Evolutionary conservation across 2,113 vertebrate genomes (phyloP).

Genomic region (Petroica traversi): DNA sequence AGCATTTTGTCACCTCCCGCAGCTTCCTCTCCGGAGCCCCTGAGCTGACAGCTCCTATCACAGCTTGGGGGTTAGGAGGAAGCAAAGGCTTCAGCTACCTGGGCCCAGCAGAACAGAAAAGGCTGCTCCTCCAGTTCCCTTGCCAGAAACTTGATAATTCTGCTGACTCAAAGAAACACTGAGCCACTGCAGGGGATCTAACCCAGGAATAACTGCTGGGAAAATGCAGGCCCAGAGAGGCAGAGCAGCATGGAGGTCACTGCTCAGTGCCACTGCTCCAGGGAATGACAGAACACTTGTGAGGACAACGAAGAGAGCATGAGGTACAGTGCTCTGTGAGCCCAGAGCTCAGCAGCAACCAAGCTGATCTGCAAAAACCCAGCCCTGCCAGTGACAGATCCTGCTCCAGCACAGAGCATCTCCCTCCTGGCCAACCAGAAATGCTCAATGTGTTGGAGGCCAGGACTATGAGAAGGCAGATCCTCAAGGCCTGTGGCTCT

Average conservation of each 20-base stretch:
- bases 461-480: not conserved
- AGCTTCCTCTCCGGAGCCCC: not conserved
- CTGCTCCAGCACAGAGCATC: not conserved
- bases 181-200: not conserved
- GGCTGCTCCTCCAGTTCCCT: not conserved
- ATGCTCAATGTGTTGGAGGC: not conserved
- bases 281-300: not conserved
- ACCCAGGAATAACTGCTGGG: not conserved
- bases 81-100: not conserved
- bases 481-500: not conserved
- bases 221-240: not conserved
- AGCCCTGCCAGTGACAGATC: not conserved
- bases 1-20: not conserved
- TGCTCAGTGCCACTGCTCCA: fast-evolving
- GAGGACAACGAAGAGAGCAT: not conserved
- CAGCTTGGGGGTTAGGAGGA: not conserved
- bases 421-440: not conserved
- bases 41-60: not conserved
- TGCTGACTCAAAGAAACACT: not conserved
- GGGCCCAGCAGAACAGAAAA: not conserved
- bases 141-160: not conserved
- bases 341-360: not conserved
- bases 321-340: not conserved
- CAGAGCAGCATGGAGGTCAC: not conserved
- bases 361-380: not conserved